These are phyloP conservation scores for Phoebastria nigripes DNA, from an alignment of 2,797 vertebrate genomes.

Conservation along the genomic window DNA sequence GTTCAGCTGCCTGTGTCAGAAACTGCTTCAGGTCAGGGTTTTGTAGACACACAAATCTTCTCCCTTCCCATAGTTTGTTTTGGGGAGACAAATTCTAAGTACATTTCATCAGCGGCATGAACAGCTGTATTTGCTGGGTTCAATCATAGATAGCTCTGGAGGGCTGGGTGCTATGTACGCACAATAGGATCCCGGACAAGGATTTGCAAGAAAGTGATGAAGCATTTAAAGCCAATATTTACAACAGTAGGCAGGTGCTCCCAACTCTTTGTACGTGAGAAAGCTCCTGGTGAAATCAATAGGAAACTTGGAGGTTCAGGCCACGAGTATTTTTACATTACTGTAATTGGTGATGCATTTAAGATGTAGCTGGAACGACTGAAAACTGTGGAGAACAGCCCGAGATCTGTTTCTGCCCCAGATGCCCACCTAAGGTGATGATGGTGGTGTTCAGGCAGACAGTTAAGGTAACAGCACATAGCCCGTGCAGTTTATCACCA, in stretches of 20 bases:
- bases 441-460: background rate
- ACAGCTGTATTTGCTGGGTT: background rate
- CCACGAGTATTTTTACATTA: background rate
- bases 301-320: background rate
- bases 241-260: background rate
- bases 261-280: rapidly evolving
- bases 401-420: background rate
- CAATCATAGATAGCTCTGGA: rapidly evolving
- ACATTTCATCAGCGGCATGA: rapidly evolving
- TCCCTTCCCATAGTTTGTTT: background rate
- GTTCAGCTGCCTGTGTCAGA: background rate
- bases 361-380: background rate
- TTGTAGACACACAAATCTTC: background rate
- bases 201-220: background rate
- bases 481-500: background rate
- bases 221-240: background rate
- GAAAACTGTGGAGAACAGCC: background rate
- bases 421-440: background rate
- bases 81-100: background rate
- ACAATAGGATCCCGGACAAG: rapidly evolving
- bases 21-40: background rate
- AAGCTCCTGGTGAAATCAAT: background rate
- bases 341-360: background rate
- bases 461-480: background rate
- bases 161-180: rapidly evolving